Evolutionary conservation across 2,888 invertebrate species (phyloP).

Genomic region (Diarsia rubi): DNA sequence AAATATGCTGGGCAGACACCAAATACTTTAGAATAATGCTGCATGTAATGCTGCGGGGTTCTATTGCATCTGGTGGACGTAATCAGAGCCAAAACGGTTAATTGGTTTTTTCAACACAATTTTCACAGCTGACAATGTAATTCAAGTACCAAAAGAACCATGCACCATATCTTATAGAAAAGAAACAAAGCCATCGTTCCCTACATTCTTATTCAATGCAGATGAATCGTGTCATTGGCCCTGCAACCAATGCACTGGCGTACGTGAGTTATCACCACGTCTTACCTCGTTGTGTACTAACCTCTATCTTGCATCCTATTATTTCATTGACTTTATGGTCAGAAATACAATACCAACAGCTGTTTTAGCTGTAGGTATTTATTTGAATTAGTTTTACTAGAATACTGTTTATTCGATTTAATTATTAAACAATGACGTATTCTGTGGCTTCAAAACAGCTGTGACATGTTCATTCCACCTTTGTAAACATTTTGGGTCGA

Average conservation of each 20-base stretch:
- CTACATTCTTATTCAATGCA: neutral
- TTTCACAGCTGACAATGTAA: neutral
- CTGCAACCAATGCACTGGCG: constrained; percentile 25
- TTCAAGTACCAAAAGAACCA: neutral
- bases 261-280: constrained; percentile 47
- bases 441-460: neutral
- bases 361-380: neutral
- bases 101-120: neutral
- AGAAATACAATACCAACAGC: constrained; percentile 5
- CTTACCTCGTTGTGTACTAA: constrained; percentile 9
- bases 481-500: neutral
- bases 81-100: neutral
- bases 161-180: neutral
- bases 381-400: neutral
- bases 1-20: neutral
- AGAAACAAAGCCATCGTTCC: neutral
- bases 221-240: constrained; percentile 11
- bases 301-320: constrained; percentile 33
- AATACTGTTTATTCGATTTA: neutral
- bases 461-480: neutral
- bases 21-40: neutral
- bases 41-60: neutral
- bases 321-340: constrained; percentile 11
- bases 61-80: neutral
- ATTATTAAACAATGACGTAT: neutral